phyloP scores from a whole-genome alignment of 2,113 vertebrate genomes.

The Pao palembangensis region DNA sequence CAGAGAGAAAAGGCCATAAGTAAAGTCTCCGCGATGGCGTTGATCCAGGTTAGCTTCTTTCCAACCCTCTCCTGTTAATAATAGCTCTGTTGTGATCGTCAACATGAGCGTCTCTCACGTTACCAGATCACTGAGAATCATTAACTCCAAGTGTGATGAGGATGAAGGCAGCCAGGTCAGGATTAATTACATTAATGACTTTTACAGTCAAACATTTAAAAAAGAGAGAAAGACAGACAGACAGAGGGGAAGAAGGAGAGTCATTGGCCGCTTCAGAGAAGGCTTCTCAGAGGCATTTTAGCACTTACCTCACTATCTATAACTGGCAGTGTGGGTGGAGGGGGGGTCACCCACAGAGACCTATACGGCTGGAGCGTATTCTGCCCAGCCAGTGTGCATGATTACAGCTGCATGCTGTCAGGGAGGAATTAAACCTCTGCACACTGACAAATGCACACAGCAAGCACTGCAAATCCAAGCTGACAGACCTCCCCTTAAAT shows the following conservation, averaged over 20 bases:
- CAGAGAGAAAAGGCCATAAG: constrained; percentile 28
- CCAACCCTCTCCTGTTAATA: constrained; percentile 37
- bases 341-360: constrained; percentile 41
- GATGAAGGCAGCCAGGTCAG: background rate
- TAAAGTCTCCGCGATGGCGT: constrained; percentile 31
- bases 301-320: constrained; percentile 60
- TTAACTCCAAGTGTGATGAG: constrained; percentile 13
- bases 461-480: constrained; percentile 57
- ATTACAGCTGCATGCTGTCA: constrained; percentile 46
- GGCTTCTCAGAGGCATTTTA: constrained; percentile 40
- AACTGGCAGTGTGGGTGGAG: background rate
- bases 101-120: constrained; percentile 15
- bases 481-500: constrained; percentile 66
- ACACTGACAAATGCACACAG: constrained; percentile 60
- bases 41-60: constrained; percentile 20
- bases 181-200: too few relatives aligned
- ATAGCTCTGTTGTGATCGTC: constrained; percentile 27
- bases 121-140: background rate
- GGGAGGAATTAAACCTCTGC: constrained; percentile 58
- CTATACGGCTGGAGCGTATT: constrained; percentile 28
- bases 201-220: too few relatives aligned
- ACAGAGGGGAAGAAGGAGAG: too few relatives aligned
- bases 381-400: constrained; percentile 23
- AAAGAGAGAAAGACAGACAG: too few relatives aligned
- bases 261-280: constrained; percentile 16